phyloP scores from a whole-genome alignment of 2,888 invertebrate species.

The Hecatera dysodea region DNA sequence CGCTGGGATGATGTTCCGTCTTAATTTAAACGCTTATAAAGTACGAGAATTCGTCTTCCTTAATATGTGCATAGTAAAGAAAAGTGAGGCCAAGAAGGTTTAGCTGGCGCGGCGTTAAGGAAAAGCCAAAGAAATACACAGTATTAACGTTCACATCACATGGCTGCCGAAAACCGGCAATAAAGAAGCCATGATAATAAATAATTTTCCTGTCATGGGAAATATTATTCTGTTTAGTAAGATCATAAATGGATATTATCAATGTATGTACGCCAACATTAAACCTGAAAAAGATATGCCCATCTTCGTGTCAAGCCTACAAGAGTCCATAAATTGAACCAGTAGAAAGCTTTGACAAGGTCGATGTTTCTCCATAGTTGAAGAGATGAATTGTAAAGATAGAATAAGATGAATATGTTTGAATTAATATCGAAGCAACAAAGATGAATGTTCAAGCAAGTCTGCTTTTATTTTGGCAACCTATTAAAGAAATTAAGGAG shows the following conservation, averaged over 20 bases:
- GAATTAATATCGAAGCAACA: neutral
- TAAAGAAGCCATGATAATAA: neutral
- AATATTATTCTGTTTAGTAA: conserved; percentile 10
- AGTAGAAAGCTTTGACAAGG: conserved; percentile 39
- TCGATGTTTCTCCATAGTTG: neutral
- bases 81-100: too few species aligned
- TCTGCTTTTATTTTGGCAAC: neutral
- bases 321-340: conserved; percentile 17
- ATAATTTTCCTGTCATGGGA: neutral
- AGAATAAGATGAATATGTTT: too few species aligned
- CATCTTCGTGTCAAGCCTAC: conserved; percentile 34
- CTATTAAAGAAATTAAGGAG: too few species aligned
- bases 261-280: conserved; percentile 12
- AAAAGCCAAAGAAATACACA: neutral
- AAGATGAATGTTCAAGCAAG: neutral
- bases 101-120: neutral
- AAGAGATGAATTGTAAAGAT: too few species aligned
- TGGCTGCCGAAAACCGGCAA: neutral
- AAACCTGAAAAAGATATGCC: conserved; percentile 41
- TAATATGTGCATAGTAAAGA: too few species aligned
- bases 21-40: too few species aligned
- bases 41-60: too few species aligned
- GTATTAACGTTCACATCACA: neutral
- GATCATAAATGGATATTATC: conserved; percentile 2
- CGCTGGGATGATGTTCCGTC: too few species aligned